Base-by-base conservation (phyloP, 2,888 invertebrate species). In the Trichogramma dendrolimi region DNA sequence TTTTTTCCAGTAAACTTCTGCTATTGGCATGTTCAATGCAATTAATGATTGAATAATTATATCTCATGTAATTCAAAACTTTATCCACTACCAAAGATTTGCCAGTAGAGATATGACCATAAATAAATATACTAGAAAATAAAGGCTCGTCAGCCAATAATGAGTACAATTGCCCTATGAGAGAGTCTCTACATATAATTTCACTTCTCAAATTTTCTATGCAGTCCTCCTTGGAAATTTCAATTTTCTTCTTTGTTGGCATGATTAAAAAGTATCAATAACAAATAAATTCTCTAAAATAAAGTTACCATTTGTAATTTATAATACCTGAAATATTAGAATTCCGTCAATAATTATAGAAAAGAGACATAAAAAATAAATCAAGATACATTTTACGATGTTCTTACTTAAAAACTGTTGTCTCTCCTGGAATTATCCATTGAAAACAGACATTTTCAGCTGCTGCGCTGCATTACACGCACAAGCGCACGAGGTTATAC, bases 61-160 rank as follows among this genome's bases (percentile, higher is more conserved):
- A 85, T 56, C 83, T 75, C 49, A 86, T 79, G 71, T 81, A 78
- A 47, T 81, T 73, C 4, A 94, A 77, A 8, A 91, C 79, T 7
- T 83, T 80, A 58, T 82, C 82, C 4, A 90, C 76, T 61, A 92
- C 83, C 14, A 87, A 77, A n/a, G 88, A 86, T 82, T 95, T 95
- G 41, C 94, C 94, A 38, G 90, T 90, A 7, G 90, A 88, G 68
- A 91, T 86, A 75, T 89, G 89, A n/a, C 94, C 94, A 76, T 88
- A 88, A 58, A 93, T 71, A 81, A 90, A 92, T 71, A 94, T 79
- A 68, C 86, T 84, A 68, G 85, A 81, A 27, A 89, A 88, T 73
- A 88, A 81, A 27, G 85, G 83, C 74, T 89, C 88, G 67, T 85
- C 83, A 55, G 83, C 81, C 14, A 85, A 76, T 58, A 84, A 77